Conservation (phyloP, 2,888 invertebrate species). For the Perizoma flavofasciatum region DNA sequence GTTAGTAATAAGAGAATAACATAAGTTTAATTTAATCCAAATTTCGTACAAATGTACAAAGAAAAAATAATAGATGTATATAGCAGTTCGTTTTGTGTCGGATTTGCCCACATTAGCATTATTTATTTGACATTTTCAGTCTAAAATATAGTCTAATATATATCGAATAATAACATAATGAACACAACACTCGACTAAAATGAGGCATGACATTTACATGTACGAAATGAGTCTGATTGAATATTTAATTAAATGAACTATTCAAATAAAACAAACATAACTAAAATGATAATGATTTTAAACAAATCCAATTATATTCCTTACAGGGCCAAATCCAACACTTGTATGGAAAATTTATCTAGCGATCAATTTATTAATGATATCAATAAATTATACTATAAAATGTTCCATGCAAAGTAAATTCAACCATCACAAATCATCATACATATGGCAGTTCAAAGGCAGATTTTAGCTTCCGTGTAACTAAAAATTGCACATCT, state of each 20-base stretch:
- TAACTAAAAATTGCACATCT: slow-evolving; percentile 16
- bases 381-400: slow-evolving; percentile 43
- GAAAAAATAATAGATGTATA: slow-evolving; percentile 17
- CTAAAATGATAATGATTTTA: too few species aligned
- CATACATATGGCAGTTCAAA: slow-evolving; percentile 38
- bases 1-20: slow-evolving; percentile 10
- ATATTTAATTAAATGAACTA: neutral
- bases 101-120: slow-evolving; percentile 1
- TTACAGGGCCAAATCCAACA: slow-evolving; percentile 5
- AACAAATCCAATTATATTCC: too few species aligned
- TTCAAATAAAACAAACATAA: neutral
- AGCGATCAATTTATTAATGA: slow-evolving; percentile 46
- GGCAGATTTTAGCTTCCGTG: slow-evolving; percentile 20
- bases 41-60: slow-evolving; percentile 34
- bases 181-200: neutral
- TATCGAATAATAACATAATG: neutral
- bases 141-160: neutral
- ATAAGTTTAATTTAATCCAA: slow-evolving; percentile 36
- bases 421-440: slow-evolving; percentile 32
- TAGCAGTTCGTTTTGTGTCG: slow-evolving; percentile 20
- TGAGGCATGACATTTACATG: too few species aligned
- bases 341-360: slow-evolving; percentile 41
- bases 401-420: slow-evolving; percentile 33
- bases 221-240: too few species aligned
- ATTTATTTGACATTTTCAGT: neutral